Conservation (phyloP, 2,888 invertebrate genomes). For the Melanostoma scalare region DNA sequence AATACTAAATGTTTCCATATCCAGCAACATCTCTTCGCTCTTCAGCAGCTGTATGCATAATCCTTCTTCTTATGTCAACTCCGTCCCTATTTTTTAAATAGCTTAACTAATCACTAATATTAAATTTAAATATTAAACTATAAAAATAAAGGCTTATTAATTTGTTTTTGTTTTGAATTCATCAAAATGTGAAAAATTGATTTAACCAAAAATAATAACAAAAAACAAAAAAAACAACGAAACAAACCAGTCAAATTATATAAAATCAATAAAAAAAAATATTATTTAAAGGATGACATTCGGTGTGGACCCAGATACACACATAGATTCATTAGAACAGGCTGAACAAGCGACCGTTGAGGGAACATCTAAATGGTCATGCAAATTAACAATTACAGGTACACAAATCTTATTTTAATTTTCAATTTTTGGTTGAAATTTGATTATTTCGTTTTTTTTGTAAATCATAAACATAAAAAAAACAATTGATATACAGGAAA, state of each 20-base stretch:
- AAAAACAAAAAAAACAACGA: constrained; percentile 30
- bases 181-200: constrained; percentile 39
- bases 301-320: constrained; percentile 98
- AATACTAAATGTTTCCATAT: too few relatives aligned
- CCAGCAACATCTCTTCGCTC: too few relatives aligned
- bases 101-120: background rate
- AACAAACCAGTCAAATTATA: constrained; percentile 13
- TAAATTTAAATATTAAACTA: constrained; percentile 11
- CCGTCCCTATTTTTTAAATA: background rate
- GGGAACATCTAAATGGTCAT: constrained; percentile 99
- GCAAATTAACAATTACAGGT: constrained; percentile 99
- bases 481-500: background rate
- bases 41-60: too few relatives aligned
- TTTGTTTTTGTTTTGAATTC: constrained; percentile 4
- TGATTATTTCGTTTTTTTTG: constrained; percentile 6
- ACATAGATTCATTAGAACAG: constrained; percentile 98
- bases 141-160: background rate
- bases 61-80: too few relatives aligned
- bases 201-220: constrained; percentile 14
- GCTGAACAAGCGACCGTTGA: constrained; percentile 98
- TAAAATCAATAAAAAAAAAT: constrained; percentile 62
- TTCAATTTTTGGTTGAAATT: background rate
- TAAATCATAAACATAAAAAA: background rate
- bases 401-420: constrained; percentile 77
- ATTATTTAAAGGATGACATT: constrained; percentile 93